Percentiles rank a stretch among this genome's conserved stretches.
phyloP scores from a whole-genome alignment of 2,888 invertebrate genomes.

The Linnaemya tessellans region DNA sequence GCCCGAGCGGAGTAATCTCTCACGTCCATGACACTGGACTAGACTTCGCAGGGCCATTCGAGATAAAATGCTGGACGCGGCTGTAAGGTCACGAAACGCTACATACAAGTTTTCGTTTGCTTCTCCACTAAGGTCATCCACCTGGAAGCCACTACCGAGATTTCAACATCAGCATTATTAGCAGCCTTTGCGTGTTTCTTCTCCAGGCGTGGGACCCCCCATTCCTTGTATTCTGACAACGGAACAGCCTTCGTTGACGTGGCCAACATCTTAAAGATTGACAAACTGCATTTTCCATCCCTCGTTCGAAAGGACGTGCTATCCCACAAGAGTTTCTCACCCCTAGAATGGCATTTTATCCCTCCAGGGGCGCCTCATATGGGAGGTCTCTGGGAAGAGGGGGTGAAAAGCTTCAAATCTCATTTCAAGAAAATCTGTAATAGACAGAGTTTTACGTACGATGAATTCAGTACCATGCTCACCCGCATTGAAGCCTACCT shows the following conservation, averaged over 20 bases:
- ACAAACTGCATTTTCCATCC: background rate
- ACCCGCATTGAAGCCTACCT: background rate
- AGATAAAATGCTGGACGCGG: background rate
- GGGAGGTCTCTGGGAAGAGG: background rate
- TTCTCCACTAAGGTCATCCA: background rate
- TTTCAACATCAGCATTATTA: background rate
- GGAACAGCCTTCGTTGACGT: conserved; percentile 3
- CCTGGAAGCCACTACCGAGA: background rate
- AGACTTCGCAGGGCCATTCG: conserved; percentile 7
- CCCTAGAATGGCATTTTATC: conserved; percentile 1
- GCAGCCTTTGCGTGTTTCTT: background rate
- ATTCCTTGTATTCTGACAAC: background rate
- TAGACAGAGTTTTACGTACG: conserved; percentile 5
- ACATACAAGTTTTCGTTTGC: background rate
- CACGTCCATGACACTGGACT: background rate
- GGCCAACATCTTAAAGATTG: background rate
- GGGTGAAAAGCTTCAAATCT: background rate
- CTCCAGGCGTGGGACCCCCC: background rate
- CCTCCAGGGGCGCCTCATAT: background rate
- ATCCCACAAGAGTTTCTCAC: background rate
- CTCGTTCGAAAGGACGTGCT: background rate
- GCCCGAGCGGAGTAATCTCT: background rate
- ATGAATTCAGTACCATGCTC: conserved; percentile 11
- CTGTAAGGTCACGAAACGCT: background rate
- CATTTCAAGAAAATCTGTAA: background rate